Conservation (phyloP, 2,888 invertebrate species). For the Cancer borealis region DNA sequence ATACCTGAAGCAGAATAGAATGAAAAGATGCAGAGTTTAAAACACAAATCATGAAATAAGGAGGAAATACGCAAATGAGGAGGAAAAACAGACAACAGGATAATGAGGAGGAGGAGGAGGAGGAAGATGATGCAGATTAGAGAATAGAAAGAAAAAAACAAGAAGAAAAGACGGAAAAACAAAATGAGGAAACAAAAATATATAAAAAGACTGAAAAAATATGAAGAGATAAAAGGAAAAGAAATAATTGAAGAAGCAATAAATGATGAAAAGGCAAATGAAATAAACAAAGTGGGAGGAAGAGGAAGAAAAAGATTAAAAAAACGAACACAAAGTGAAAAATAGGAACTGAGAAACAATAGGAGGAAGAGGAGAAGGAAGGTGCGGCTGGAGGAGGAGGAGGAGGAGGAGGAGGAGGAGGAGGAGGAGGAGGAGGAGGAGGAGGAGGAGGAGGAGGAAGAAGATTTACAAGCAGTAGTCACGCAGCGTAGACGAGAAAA, state of each 20-base stretch:
- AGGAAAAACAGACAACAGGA: neutral
- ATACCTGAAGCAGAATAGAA: neutral
- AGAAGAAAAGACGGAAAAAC: neutral
- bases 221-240: neutral
- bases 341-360: neutral
- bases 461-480: constrained; percentile 23
- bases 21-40: neutral
- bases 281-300: neutral
- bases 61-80: neutral
- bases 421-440: neutral
- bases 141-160: neutral
- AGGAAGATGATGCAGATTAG: neutral
- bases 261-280: neutral
- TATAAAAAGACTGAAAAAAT: neutral
- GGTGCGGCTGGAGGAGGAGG: neutral
- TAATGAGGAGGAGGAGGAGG: constrained; percentile 13
- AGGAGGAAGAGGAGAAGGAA: neutral
- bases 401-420: neutral
- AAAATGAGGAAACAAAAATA: neutral
- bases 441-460: neutral
- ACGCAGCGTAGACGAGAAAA: constrained; percentile 20
- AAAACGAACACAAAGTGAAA: neutral
- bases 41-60: neutral
- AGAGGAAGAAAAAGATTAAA: neutral
- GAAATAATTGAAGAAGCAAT: neutral